Evolutionary conservation across 92 coral and sea anemone genomes (phyloP).

Genomic region (Anthopleura xanthogrammica): DNA sequence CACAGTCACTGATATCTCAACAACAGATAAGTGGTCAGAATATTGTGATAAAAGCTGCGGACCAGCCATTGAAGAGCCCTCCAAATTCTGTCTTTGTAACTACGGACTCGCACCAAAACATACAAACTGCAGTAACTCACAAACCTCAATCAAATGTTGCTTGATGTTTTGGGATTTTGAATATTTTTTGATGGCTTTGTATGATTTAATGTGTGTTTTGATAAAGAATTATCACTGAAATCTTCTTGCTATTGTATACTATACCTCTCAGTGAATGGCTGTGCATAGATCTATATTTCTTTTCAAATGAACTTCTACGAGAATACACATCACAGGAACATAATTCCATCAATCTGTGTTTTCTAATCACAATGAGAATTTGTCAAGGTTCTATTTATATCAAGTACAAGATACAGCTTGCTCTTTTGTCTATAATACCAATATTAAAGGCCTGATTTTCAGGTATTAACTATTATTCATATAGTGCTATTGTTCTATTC

Average conservation of each 20-base stretch:
- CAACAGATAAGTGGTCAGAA: slow-evolving; percentile 74
- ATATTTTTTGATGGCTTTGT: background rate
- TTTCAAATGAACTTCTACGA: background rate
- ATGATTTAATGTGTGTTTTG: background rate
- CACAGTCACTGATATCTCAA: slow-evolving; percentile 69
- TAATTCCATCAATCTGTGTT: background rate
- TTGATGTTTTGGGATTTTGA: slow-evolving; percentile 23
- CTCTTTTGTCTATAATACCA: background rate
- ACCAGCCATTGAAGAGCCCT: slow-evolving; percentile 77
- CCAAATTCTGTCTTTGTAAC: slow-evolving; percentile 73
- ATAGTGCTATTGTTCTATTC: background rate
- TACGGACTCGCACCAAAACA: slow-evolving; percentile 65
- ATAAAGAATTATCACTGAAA: background rate
- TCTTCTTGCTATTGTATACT: background rate
- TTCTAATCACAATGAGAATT: background rate
- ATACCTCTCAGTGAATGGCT: background rate
- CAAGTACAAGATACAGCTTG: background rate
- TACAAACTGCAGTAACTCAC: slow-evolving; percentile 74
- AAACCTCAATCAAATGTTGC: slow-evolving; percentile 93
- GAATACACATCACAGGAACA: background rate
- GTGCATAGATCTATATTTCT: background rate
- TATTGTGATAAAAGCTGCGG: slow-evolving; percentile 70
- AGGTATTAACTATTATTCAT: background rate
- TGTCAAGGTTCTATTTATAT: slow-evolving; percentile 6
- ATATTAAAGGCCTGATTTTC: background rate